Base-by-base conservation (phyloP, 2,888 invertebrate genomes). In the Parascotia fuliginaria region DNA sequence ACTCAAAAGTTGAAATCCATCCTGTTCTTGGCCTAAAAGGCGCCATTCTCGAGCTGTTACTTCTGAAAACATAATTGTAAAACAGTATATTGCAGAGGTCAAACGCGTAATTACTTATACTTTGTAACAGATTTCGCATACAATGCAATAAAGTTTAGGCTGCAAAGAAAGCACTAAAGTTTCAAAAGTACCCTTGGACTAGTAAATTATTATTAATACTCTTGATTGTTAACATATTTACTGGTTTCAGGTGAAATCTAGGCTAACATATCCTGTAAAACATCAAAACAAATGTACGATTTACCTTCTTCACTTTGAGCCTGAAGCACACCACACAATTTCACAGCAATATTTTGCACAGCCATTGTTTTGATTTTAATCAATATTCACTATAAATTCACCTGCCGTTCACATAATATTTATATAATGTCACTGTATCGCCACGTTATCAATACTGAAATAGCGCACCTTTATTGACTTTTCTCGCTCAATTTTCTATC, bases 21-120 rank as follows among this genome's bases (percentile, higher is more conserved):
- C 95, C 80, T 95, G 95, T 77, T 97, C 97, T 82, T 97, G 96
- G 0, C 97, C 96, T 60, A 97, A 84, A 45, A 97, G 89, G 49
- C 96, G 94, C 96, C 96, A 96, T 90, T 96, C 96, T 61, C 94
- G 93, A 0, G 95, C 95, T 76, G 93, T 93, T 57, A 92, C 81
- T 60, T 93, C 95, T 95, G 81, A 28, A 87, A 83, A 46, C 19
- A 22, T 22, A 24, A 43, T 31, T n/a, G 9, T 22, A 38, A 43
- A 9, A 36, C 9, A 43, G 9, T 14, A 38, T 33, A 37, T 29
- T 9, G 38, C 14, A 39, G 1, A 16, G 1, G 4, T 28, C 6
- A 14, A 11, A 2, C n/a, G 29, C 3, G 14, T 9, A 19, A 14
- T 32, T 12, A 0, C n/a, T 13, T 14, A 9, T 9, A 15, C 16